These are phyloP conservation scores for Achatina immaculata DNA, from an alignment of 1,140 invertebrate genomes.

Conservation along the genomic window DNA sequence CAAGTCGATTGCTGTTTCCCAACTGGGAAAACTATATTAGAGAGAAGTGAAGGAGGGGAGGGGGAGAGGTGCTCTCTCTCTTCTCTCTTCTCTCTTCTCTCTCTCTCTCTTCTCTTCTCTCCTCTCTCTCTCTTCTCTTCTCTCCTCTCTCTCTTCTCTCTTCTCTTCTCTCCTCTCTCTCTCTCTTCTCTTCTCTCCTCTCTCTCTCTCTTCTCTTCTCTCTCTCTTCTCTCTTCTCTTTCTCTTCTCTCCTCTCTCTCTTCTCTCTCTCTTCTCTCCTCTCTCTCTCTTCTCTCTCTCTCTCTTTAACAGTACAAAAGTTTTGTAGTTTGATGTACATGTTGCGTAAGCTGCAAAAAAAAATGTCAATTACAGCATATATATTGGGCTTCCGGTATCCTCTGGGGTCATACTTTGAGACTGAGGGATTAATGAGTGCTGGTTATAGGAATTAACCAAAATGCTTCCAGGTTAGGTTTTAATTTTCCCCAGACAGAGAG, in stretches of 20 bases:
- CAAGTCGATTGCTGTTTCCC: no score
- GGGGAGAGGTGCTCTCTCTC: not conserved
- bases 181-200: not conserved
- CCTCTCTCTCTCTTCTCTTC: not conserved
- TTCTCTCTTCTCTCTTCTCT: conserved; percentile 14
- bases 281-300: not conserved
- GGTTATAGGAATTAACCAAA: no score
- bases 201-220: not conserved
- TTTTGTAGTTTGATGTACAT: no score
- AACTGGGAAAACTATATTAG: no score
- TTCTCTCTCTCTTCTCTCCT: not conserved
- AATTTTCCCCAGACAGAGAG: no score
- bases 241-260: not conserved
- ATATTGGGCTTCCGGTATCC: no score
- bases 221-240: not conserved
- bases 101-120: conserved; percentile 22
- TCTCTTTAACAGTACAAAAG: not conserved
- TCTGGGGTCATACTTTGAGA: no score
- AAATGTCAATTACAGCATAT: no score
- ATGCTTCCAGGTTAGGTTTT: no score
- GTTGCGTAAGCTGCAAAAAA: no score
- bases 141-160: not conserved
- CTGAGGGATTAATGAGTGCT: no score
- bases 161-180: conserved; percentile 17
- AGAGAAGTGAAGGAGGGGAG: no score